Percentiles rank a stretch among this genome's conserved stretches.
phyloP scores from a whole-genome alignment of 2,797 vertebrate species.

The Eulemur albifrons region DNA sequence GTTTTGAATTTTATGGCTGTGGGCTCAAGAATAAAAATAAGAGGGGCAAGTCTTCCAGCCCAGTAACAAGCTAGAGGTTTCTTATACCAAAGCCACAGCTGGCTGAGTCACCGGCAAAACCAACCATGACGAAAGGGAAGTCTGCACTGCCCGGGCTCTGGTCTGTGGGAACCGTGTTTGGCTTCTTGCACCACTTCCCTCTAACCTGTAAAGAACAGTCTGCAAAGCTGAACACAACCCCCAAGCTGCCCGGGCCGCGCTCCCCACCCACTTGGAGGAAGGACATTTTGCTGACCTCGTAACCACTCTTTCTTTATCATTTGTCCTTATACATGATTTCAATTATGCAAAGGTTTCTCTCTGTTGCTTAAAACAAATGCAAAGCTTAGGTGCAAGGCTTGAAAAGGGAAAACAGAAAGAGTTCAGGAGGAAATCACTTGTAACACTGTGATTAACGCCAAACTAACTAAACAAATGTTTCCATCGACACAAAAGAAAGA shows the following conservation, averaged over 20 bases:
- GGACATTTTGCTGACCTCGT: neutral
- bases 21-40: conserved; percentile 11
- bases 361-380: conserved; percentile 43
- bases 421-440: neutral
- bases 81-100: conserved; percentile 45
- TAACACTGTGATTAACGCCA: neutral
- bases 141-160: neutral
- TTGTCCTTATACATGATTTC: neutral
- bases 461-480: conserved; percentile 30
- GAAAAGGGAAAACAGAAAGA: neutral
- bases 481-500: neutral
- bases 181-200: conserved; percentile 25
- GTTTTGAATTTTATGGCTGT: neutral
- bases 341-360: neutral
- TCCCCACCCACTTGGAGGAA: neutral
- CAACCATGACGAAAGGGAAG: conserved; percentile 51
- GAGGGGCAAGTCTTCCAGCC: neutral
- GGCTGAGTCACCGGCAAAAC: conserved; percentile 53
- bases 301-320: neutral
- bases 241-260: neutral
- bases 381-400: neutral
- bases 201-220: neutral
- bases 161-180: conserved; percentile 17
- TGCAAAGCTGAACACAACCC: conserved; percentile 18
- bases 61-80: conserved; percentile 16